These are phyloP conservation scores for Rhopalosiphum maidis DNA, from an alignment of 1,140 invertebrate species.

Conservation along the genomic window DNA sequence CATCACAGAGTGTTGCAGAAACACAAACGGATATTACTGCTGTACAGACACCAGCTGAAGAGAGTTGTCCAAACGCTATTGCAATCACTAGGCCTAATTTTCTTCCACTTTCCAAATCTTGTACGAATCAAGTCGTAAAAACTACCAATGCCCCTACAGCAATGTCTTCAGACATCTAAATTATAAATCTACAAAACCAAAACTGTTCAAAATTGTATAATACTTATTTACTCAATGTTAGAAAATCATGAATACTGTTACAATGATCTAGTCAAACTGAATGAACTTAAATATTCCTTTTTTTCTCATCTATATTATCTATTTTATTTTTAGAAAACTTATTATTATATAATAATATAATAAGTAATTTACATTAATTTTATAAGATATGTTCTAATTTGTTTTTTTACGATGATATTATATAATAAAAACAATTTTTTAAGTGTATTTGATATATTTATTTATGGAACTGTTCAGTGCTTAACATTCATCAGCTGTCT, in stretches of 20 bases:
- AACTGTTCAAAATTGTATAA: not conserved
- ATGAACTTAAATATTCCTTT: not conserved
- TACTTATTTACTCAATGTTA: not conserved
- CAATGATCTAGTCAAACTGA: slow-evolving; percentile 12
- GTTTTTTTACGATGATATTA: not conserved
- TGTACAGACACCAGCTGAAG: slow-evolving; percentile 70
- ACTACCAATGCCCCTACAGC: not conserved
- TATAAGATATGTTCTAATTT: not conserved
- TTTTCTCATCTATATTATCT: not conserved
- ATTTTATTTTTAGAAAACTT: not conserved
- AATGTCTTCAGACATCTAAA: slow-evolving; percentile 1
- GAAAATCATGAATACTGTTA: not conserved
- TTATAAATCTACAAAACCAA: not conserved
- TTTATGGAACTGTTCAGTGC: not conserved
- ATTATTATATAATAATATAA: not conserved
- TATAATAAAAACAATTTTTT: not conserved
- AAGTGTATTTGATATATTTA: not conserved
- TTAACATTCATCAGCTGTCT: not conserved
- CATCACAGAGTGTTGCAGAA: slow-evolving; percentile 63
- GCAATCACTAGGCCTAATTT: slow-evolving; percentile 30
- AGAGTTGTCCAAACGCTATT: not conserved
- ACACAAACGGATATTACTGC: slow-evolving; percentile 82
- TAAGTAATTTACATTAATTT: not conserved
- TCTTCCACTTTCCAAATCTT: slow-evolving; percentile 24
- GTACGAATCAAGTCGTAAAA: slow-evolving; percentile 2